Base-by-base conservation (phyloP, 2,888 invertebrate species). In the Oligia strigilis region DNA sequence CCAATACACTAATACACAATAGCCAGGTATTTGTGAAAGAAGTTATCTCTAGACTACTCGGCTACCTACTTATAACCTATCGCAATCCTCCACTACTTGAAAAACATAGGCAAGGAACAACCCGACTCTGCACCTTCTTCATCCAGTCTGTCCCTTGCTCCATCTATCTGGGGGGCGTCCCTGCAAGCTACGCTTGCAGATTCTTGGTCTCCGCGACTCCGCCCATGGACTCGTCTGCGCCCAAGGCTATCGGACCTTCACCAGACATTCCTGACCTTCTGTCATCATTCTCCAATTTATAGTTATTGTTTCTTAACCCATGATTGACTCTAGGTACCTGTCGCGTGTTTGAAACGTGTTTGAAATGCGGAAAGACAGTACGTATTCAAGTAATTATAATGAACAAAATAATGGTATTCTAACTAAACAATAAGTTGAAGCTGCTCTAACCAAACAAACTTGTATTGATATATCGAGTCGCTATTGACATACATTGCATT, bases 401-500 rank as follows among this genome's bases (percentile, higher is more conserved):
- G 19, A 66, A 43, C 43, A 43, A 60, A 72, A 69, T 80, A 84
- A 60, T 82, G 19, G n/a, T 65, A 74, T 72, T 69, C 66, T 76
- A 75, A 73, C 66, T 75, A 75, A 77, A 86, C 80, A 84, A 82
- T 75, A 75, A 82, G 52, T 78, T 77, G 60, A 43, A 66, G 19
- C 23, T 70, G 36, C 73, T 58, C 72, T 81, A 83, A n/a, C 75
- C 60, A 77, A 80, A 87, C 81, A 78, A 78, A 77, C 74, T 4
- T 19, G 43, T 81, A 85, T 80, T 84, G 75, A 73, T 79, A 82
- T 84, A 79, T 87, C 77, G 77, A 85, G 46, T 67, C 40, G 67
- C 64, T 78, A 76, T 81, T 83, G 83, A 87, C 83, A 80, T 62
- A 84, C 74, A 80, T 80, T 66, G 80, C 81, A 77, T 84, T 84